Percentiles rank a stretch among this genome's conserved stretches.
Conservation (phyloP, 2,113 vertebrate genomes). For the Epinephelus cyanopodus region DNA sequence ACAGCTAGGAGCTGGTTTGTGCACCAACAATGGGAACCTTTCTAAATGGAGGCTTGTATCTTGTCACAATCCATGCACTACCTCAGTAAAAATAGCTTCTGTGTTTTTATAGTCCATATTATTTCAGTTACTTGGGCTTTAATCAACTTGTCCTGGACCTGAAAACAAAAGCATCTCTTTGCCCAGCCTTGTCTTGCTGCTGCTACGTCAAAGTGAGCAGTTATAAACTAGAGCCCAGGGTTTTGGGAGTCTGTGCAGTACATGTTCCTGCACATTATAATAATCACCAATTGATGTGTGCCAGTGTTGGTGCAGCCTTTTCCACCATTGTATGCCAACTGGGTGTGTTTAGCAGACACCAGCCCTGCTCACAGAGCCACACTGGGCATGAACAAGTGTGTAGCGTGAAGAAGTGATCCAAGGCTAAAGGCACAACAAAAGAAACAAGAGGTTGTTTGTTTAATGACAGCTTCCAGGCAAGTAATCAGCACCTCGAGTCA, state of each 20-base stretch:
- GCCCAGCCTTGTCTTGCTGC: conserved; percentile 9
- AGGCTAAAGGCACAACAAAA: neutral
- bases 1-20: neutral
- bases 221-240: neutral
- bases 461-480: conserved; percentile 22
- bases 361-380: conserved; percentile 33
- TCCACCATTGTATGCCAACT: conserved; percentile 64
- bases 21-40: neutral
- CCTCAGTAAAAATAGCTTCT: neutral
- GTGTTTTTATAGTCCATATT: neutral
- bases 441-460: conserved; percentile 15
- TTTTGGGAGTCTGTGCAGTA: conserved; percentile 24
- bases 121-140: neutral
- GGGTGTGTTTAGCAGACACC: conserved; percentile 57
- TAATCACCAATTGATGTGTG: conserved; percentile 42
- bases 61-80: neutral
- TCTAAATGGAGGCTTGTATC: neutral
- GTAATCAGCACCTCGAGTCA: conserved; percentile 31
- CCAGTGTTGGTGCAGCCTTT: conserved; percentile 55
- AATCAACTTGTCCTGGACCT: neutral
- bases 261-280: conserved; percentile 54
- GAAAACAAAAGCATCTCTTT: neutral
- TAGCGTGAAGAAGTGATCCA: conserved; percentile 13
- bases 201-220: neutral
- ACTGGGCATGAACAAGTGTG: conserved; percentile 30